Evolutionary conservation across 2,113 vertebrate species (phyloP), one percentile per base, ranked within the genome.

Genomic region (Ivindomyrus marchei): DNA sequence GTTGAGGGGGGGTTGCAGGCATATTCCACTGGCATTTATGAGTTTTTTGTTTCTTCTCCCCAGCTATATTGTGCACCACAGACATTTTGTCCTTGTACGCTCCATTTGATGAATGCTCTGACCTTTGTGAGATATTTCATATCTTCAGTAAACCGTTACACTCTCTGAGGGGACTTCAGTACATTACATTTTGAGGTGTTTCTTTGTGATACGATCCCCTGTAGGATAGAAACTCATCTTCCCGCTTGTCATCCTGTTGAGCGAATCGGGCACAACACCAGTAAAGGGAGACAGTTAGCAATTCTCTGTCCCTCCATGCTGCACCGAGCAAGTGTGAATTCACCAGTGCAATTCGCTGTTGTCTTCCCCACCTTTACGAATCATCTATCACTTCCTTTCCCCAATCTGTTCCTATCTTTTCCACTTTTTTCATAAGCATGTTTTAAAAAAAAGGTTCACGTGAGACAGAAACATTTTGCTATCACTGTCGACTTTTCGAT

Each of bases 81-180:
- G 77, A 90, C 90, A 66, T 90, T 89, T 87, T 91, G 90, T 89
- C 90, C 89, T 88, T 90, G 90, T 53, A 56, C 3, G 77, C 47
- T 89, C 70, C 91, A 85, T 86, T 85, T 90, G 90, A 92, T 92
- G 66, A 91, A 91, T 91, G 89, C 56, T 90, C 89, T 88, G 90
- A 91, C 88, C 87, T 92, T 89, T 88, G 90, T 45, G 89, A 53
- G 89, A 89, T 90, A 91, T 91, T 87, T 90, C 90, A 88, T 53
- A 91, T 80, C 90, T 91, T 91, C 80, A 88, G 88, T 90, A 91
- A 90, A 84, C 53, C 47, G 58, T 90, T 66, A 90, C 87, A 89
- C 45, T 91, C 91, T 89, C 88, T 42, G 6, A 88, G 77, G 85
- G 87, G 50, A 46, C 86, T 89, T 66, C 77, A 89, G 80, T 87